Percentiles rank a stretch among this genome's conserved stretches.
Evolutionary conservation across 2,113 vertebrate genomes (phyloP).

Genomic region (Vireo altiloquus): DNA sequence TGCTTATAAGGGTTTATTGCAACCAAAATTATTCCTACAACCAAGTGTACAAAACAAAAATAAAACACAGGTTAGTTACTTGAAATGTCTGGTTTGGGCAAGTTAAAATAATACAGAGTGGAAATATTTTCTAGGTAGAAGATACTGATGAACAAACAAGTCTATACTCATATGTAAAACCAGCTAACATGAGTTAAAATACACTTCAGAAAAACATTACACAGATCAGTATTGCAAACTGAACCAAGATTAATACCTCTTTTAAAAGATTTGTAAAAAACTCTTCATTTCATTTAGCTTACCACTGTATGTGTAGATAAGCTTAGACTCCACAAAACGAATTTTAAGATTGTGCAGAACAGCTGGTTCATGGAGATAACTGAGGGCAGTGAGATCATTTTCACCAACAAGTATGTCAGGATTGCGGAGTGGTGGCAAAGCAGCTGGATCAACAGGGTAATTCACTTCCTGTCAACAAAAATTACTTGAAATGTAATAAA

Average conservation of each 20-base stretch:
- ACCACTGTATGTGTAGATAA: constrained; percentile 99
- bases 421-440: constrained; percentile 89
- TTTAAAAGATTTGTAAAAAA: background rate
- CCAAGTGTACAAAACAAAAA: background rate
- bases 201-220: background rate
- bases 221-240: background rate
- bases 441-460: constrained; percentile 75
- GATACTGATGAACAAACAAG: background rate
- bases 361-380: constrained; percentile 94
- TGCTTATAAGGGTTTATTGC: constrained; percentile 96
- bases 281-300: background rate
- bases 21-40: constrained; percentile 93
- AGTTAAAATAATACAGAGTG: background rate
- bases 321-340: constrained; percentile 92
- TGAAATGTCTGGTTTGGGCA: background rate
- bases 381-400: constrained; percentile 98
- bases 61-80: background rate
- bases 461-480: constrained; percentile 73
- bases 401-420: constrained; percentile 97
- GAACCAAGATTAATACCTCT: background rate
- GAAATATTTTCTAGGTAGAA: background rate
- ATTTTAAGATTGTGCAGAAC: constrained; percentile 94
- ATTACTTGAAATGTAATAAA: background rate
- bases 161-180: background rate
- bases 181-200: background rate